A percentile compares a stretch with the other conserved stretches of the same genome.
Evolutionary conservation across 2,888 invertebrate species (phyloP).

Genomic region (Mimas tiliae): DNA sequence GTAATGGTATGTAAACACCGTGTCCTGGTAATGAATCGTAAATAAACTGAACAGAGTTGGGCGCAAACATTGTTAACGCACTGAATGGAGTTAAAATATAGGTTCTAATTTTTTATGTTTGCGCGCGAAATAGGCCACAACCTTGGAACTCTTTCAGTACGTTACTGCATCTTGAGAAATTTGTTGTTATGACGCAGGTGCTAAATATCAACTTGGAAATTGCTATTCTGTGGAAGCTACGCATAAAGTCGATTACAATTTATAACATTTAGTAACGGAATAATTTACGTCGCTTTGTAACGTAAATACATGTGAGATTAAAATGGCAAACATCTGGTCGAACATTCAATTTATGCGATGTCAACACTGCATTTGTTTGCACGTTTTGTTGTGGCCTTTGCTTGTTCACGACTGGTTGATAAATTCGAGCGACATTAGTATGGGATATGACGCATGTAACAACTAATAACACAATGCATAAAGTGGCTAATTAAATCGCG

Average conservation of each 20-base stretch:
- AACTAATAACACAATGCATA: constrained; percentile 41
- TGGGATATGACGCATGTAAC: constrained; percentile 30
- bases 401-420: constrained; percentile 6
- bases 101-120: constrained; percentile 29
- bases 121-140: constrained; percentile 40
- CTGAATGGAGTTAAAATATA: constrained; percentile 30
- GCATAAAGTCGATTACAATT: background rate
- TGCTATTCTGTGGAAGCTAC: constrained; percentile 36
- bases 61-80: constrained; percentile 30
- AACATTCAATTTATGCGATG: constrained; percentile 5
- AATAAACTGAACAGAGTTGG: constrained; percentile 21
- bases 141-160: constrained; percentile 47
- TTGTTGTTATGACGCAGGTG: constrained; percentile 36
- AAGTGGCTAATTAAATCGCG: constrained; percentile 51
- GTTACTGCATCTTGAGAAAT: constrained; percentile 37
- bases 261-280: background rate
- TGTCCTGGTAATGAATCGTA: constrained; percentile 23
- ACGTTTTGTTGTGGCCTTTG: constrained; percentile 2
- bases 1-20: constrained; percentile 23
- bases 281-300: background rate
- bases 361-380: constrained; percentile 12
- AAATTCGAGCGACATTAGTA: constrained; percentile 11
- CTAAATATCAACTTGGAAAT: constrained; percentile 40
- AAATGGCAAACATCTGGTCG: constrained; percentile 10
- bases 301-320: constrained; percentile 3